phyloP scores from a whole-genome alignment of 2,888 invertebrate species.

The Lasiommata megera region DNA sequence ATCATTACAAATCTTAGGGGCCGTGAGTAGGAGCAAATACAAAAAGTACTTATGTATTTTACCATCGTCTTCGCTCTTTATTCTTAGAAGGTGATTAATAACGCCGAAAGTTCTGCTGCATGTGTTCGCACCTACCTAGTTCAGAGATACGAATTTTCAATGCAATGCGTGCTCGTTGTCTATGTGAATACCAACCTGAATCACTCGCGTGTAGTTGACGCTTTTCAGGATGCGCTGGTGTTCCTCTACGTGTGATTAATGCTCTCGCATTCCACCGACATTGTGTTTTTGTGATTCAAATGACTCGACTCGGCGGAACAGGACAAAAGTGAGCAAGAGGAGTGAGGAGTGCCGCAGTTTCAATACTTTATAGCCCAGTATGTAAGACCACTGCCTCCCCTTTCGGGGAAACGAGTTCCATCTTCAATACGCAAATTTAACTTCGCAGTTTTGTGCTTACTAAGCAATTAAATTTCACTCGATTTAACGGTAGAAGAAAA shows the following conservation, averaged over 20 bases:
- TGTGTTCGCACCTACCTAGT: background rate
- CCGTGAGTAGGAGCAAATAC: too few species aligned
- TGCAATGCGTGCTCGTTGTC: background rate
- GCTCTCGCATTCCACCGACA: constrained; percentile 74
- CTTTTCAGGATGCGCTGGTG: constrained; percentile 67
- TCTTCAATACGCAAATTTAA: too few species aligned
- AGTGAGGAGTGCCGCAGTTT: constrained; percentile 70
- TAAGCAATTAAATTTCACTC: too few species aligned
- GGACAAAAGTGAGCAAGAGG: constrained; percentile 77
- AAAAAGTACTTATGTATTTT: too few species aligned
- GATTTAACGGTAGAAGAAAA: too few species aligned
- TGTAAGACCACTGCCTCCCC: too few species aligned
- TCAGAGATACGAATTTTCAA: background rate
- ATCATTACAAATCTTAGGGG: too few species aligned
- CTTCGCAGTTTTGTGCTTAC: too few species aligned
- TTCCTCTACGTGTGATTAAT: constrained; percentile 75
- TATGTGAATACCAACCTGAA: constrained; percentile 48
- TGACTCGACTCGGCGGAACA: constrained; percentile 77
- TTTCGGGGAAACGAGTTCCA: too few species aligned
- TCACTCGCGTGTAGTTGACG: constrained; percentile 74
- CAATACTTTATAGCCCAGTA: too few species aligned
- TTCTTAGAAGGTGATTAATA: too few species aligned
- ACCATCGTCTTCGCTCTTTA: too few species aligned
- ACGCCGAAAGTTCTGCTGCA: background rate
- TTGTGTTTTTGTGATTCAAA: constrained; percentile 81